Evolutionary conservation across 2,888 invertebrate genomes (phyloP).

Genomic region (Embidobia sp.): DNA sequence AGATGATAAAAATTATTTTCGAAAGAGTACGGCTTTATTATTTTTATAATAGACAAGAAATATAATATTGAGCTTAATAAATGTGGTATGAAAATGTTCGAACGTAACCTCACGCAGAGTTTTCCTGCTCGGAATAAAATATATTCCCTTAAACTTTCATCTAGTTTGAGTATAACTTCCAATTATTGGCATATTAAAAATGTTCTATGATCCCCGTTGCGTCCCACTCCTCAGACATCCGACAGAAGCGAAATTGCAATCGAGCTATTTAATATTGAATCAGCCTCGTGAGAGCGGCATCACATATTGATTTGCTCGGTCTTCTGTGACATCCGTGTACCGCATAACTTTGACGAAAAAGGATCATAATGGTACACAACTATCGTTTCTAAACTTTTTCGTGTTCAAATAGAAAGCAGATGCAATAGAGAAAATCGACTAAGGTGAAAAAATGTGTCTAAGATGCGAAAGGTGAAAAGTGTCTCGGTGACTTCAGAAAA

Average conservation of each 20-base stretch:
- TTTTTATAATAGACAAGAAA: too few species aligned
- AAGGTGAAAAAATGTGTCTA: conserved; percentile 45
- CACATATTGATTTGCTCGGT: conserved; percentile 46
- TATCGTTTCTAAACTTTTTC: conserved; percentile 58
- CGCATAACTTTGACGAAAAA: conserved; percentile 36
- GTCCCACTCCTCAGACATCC: conserved; percentile 3
- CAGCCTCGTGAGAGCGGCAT: conserved; percentile 20
- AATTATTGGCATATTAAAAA: conserved; percentile 40
- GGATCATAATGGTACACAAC: conserved; percentile 53
- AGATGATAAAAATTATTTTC: too few species aligned
- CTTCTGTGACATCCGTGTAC: conserved; percentile 41
- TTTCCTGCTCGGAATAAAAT: not conserved
- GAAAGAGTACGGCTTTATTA: too few species aligned
- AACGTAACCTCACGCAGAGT: not conserved
- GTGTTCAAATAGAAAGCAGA: conserved; percentile 43
- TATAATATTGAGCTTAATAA: too few species aligned
- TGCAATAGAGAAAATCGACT: conserved; percentile 37
- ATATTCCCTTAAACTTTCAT: conserved; percentile 1
- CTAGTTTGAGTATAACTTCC: conserved; percentile 22
- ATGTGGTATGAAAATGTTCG: conserved; percentile 9
- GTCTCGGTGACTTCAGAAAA: conserved; percentile 43
- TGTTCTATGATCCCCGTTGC: not conserved
- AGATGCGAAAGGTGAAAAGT: conserved; percentile 46
- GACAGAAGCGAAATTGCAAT: conserved; percentile 28
- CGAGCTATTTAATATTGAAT: conserved; percentile 43